These are phyloP conservation scores for Neofelis nebulosa DNA, from an alignment of 2,113 vertebrate species.

Conservation along the genomic window DNA sequence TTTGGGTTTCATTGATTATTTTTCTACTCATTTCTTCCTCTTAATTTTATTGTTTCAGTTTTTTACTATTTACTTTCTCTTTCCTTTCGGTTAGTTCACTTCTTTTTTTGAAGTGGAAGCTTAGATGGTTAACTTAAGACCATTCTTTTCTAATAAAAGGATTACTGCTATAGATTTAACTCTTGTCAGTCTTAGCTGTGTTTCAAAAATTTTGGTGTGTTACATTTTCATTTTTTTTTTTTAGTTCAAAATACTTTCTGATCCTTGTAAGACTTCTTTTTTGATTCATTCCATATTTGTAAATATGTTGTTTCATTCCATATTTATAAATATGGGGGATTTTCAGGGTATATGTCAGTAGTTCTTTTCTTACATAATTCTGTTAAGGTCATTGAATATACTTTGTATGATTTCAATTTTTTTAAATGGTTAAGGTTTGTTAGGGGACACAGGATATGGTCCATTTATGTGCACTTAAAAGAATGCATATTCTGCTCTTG, in stretches of 20 bases:
- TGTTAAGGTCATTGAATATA: background rate
- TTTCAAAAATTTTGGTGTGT: background rate
- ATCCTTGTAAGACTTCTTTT: background rate
- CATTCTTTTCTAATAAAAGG: background rate
- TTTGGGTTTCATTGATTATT: background rate
- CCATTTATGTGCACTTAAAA: background rate
- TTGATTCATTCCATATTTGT: background rate
- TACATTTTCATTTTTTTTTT: background rate
- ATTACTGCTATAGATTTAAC: background rate
- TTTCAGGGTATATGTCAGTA: background rate
- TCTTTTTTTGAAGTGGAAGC: background rate
- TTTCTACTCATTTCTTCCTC: background rate
- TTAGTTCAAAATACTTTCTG: too few species aligned
- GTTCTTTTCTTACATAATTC: background rate
- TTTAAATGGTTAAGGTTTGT: background rate
- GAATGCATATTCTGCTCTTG: background rate
- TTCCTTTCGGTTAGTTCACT: background rate
- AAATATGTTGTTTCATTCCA: background rate
- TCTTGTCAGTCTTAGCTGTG: background rate
- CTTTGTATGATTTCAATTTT: background rate
- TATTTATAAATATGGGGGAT: background rate
- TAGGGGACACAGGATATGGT: background rate
- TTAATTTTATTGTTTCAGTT: background rate
- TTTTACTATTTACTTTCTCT: background rate
- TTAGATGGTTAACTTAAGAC: background rate